Base-by-base conservation (phyloP, 1,140 invertebrate genomes). In the Drosophila saltans region DNA sequence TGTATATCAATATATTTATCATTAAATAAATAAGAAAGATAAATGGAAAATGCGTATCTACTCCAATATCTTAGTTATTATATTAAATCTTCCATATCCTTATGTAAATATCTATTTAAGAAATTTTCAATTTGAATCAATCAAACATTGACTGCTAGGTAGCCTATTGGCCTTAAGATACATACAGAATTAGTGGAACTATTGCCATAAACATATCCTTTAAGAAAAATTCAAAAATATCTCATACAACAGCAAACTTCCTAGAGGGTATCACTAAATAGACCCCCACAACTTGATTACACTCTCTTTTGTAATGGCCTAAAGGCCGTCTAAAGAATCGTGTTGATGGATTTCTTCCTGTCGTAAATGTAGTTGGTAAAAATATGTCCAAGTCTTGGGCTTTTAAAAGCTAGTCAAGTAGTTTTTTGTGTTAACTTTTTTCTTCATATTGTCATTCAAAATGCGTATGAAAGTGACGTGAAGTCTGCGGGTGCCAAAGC, bases 281-380 rank as follows among this genome's bases (percentile, higher is more conserved):
- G 45, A 52, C 1, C 2, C 2, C 8, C 1, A 26, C n/a, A 24
- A 26, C 7, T 16, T 26, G 1, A 9, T 9, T 7, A 6, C 1
- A 5, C 16, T 16, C 4, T 24, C 28, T 52, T 52, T 52, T 52
- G 21, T 52, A 26, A 52, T 72, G 62, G 64, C 67, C 66, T n/a
- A 16, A 59, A 52, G 75, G 63, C 75, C 71, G 64, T 66, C 72
- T 64, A 63, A 79, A 83, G 80, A 83, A 83, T 74, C 70, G 80
- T 75, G 84, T 80, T 88, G 83, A 88, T 88, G 83, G 83, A 88
- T 88, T 75, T 89, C 84, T 88, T 89, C 84, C 83, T 88, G 83
- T 89, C 84, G 78, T 86, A 88, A 88, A 82, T 82, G 67, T 77
- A 75, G 67, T 75, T 57, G 61, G 61, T 68, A 69, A 65, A 80